Evolutionary conservation across 2,113 vertebrate genomes (phyloP), one percentile per base, ranked within the genome.

Genomic region (Pelusios castaneus): DNA sequence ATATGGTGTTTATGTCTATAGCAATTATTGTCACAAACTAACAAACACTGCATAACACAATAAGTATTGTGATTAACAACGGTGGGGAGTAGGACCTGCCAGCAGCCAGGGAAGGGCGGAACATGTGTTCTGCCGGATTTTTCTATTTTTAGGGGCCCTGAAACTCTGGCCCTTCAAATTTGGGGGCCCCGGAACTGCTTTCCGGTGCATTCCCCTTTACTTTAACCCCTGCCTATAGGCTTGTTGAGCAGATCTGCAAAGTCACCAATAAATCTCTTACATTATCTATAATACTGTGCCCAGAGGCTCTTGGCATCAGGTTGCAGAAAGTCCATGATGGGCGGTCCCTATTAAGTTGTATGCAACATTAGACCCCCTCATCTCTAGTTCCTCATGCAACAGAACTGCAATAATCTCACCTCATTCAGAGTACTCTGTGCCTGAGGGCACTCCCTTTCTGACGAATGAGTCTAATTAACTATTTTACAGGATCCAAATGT

Each of bases 401-500:
- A 45, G 5, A 63, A 17, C 21, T 29, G 34, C 16, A 4, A 1
- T 54, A n/a, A 49, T 88, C 91, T 92, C 13, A 2, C 41, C 54
- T 10, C 8, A 54, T 24, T 54, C 93, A 58, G 81, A 67, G 41
- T 16, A 3, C 13, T 92, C 88, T 34, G 58, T 56, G 81, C 56
- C 41, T 80, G 54, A 13, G 58, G 4, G 2, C 82, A 24, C 17
- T 89, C 16, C n/a, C 56, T 90, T 89, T 95, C 60, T 85, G 84
- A 52, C 6, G 2, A 49, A 93, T 34, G 45, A 63, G 14, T 49
- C 55, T 76, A 77, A 38, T 91, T 84, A 77, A 80, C 27, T 82
- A 85, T 89, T 94, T 82, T 83, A 87, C n/a, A 92, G 91, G 93
- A 87, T 77, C 45, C 78, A 78, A 51, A 58, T 67, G 52, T 84